Evolutionary conservation across 2,888 invertebrate genomes (phyloP).

Genomic region (Thereva nobilitata): DNA sequence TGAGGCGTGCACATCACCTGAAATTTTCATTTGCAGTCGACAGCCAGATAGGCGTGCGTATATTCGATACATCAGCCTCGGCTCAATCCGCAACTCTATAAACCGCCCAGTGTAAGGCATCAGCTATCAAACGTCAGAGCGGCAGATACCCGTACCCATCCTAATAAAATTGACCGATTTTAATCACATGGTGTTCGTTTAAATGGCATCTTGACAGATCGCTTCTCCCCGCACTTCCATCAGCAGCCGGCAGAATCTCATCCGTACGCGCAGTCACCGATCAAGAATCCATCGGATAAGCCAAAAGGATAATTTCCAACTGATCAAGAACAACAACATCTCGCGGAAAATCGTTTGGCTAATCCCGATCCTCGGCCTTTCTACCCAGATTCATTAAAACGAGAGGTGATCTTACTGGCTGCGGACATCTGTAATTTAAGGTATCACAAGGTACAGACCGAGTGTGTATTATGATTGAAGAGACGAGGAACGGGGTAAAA

Average conservation of each 20-base stretch:
- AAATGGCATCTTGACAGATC: conserved; percentile 47
- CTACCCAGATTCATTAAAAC: conserved; percentile 22
- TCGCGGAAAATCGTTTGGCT: conserved; percentile 25
- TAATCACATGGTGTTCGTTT: conserved; percentile 47
- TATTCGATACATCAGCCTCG: conserved; percentile 33
- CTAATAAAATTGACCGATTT: conserved; percentile 40
- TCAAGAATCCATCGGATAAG: conserved; percentile 28
- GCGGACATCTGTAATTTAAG: conserved; percentile 33
- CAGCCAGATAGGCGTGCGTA: conserved; percentile 14
- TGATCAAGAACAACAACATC: conserved; percentile 4
- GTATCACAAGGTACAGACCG: neutral
- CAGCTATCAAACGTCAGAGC: too few species aligned
- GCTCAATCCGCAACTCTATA: neutral
- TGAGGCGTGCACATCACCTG: conserved; percentile 31
- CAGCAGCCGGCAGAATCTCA: neutral
- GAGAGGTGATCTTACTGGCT: conserved; percentile 26
- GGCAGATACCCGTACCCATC: neutral
- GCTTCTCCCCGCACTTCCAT: conserved; percentile 40
- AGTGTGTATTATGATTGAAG: neutral
- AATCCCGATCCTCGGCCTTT: conserved; percentile 16
- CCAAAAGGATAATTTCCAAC: conserved; percentile 23
- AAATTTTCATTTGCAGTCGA: conserved; percentile 6
- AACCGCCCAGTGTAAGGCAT: too few species aligned
- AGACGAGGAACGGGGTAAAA: conserved; percentile 1
- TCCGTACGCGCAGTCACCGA: conserved; percentile 31